Base-by-base conservation (phyloP, 1,140 invertebrate species). In the Saxidomus purpurata region DNA sequence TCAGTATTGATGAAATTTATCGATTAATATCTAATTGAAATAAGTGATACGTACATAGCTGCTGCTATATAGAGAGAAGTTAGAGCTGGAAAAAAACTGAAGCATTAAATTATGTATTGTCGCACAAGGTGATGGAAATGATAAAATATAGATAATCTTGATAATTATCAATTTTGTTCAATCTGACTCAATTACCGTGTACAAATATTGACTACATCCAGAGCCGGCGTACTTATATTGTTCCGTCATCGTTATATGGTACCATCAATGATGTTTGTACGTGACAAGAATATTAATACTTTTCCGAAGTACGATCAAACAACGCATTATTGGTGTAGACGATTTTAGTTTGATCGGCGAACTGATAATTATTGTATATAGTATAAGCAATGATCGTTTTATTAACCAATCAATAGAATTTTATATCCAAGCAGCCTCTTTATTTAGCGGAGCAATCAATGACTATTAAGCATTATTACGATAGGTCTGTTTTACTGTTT, bases 401-500 rank as follows among this genome's bases (percentile, higher is more conserved):
- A 79, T 79, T 47, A 79, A 59, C 28, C 36, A 79, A 84, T 84
- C 82, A 84, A 84, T 84, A 71, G 38, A 71, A 79, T 79, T 79
- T 79, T 79, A 79, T 79, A 79, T 79, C 76, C 15, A 28, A 28
- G 36, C 22, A 79, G 43, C 34, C 47, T 79, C 76, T 79, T 79
- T 79, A 79, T 79, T 55, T 79, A 36, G 76, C 25, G 31, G 22
- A 43, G 31, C 47, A 87, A 87, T 87, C 84, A 87, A 87, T 87
- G 84, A 34, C 67, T 77, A 87, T 87, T 74, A 77, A 87, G 67
- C 67, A 25, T 59, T 76, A 87, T 77, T 52, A 71, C 71, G 69
- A 77, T 87, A 87, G 47, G 74, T 76, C 84, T 87, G 61, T 87
- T 87, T 77, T 77, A 61, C 76, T 28, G 36, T 69, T 74, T 61